Evolutionary conservation across 2,888 invertebrate species (phyloP).

Genomic region (Tanaodytes sp.): DNA sequence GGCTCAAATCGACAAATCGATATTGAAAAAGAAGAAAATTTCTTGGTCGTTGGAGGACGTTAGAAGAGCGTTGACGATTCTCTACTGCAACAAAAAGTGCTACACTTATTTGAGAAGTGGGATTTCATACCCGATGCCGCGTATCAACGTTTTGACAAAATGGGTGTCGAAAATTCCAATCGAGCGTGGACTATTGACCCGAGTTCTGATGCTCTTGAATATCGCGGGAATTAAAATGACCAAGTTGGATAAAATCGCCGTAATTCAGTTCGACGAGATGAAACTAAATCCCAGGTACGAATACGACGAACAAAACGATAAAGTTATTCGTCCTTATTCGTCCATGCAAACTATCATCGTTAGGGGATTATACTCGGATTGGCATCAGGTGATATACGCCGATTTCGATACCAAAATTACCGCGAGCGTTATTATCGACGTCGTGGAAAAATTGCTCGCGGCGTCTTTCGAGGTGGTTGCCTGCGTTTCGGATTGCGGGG

Average conservation of each 20-base stretch:
- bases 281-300: slow-evolving; percentile 52
- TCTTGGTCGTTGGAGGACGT: slow-evolving; percentile 23
- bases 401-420: slow-evolving; percentile 63
- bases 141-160: slow-evolving; percentile 48
- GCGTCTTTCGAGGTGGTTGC: slow-evolving; percentile 60
- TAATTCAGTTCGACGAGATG: slow-evolving; percentile 57
- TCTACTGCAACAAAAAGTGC: slow-evolving; percentile 50
- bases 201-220: slow-evolving; percentile 49
- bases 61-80: slow-evolving; percentile 23
- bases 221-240: slow-evolving; percentile 34
- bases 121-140: slow-evolving; percentile 56
- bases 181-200: slow-evolving; percentile 46
- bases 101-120: slow-evolving; percentile 51
- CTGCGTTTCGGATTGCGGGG: slow-evolving; percentile 48
- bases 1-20: slow-evolving; percentile 20
- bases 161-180: slow-evolving; percentile 57
- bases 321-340: slow-evolving; percentile 57
- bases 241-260: slow-evolving; percentile 37
- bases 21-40: slow-evolving; percentile 17
- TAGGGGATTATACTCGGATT: slow-evolving; percentile 54
- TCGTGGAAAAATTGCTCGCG: slow-evolving; percentile 53
- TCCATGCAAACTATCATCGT: slow-evolving; percentile 57
- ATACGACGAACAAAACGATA: slow-evolving; percentile 54
- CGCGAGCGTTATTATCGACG: slow-evolving; percentile 51
- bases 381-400: slow-evolving; percentile 58